Conservation (phyloP, 2,797 vertebrate species). For the Intellagama lesueurii region DNA sequence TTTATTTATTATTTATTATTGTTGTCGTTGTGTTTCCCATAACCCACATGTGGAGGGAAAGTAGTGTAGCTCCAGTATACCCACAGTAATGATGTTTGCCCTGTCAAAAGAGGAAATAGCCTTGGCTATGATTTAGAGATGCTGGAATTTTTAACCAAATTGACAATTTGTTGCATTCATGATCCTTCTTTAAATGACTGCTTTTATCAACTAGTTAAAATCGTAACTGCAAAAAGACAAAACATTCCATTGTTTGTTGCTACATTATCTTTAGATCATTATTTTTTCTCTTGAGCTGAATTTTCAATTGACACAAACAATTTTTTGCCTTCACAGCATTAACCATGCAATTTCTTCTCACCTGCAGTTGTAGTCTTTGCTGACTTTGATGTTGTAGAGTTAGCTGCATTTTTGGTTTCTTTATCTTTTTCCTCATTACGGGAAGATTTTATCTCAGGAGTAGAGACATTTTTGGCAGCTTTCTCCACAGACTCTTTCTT, state of each 20-base stretch:
- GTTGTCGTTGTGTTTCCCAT: not conserved
- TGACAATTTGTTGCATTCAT: not conserved
- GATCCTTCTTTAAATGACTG: not conserved
- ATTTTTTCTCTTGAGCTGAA: not conserved
- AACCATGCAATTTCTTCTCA: conserved; percentile 66
- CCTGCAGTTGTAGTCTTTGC: conserved; percentile 88
- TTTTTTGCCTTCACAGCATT: not conserved
- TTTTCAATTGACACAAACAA: not conserved
- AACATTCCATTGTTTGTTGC: not conserved
- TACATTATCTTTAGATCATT: not conserved
- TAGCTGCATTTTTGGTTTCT: conserved; percentile 94
- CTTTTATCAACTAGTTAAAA: not conserved
- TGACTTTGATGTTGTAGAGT: conserved; percentile 90
- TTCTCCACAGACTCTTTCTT: conserved; percentile 86
- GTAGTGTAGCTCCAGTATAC: not conserved
- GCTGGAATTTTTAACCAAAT: not conserved
- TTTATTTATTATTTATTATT: not conserved
- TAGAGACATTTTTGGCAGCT: conserved; percentile 74
- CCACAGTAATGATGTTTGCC: not conserved
- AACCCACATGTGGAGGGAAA: not conserved
- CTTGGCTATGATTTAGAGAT: not conserved
- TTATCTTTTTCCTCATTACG: conserved; percentile 91
- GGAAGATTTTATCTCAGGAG: conserved; percentile 78
- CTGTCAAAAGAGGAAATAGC: not conserved
- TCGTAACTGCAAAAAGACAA: not conserved